A percentile compares a stretch with the other conserved stretches of the same genome.
phyloP scores from a whole-genome alignment of 2,888 invertebrate genomes.

The Euzetes globulus region DNA sequence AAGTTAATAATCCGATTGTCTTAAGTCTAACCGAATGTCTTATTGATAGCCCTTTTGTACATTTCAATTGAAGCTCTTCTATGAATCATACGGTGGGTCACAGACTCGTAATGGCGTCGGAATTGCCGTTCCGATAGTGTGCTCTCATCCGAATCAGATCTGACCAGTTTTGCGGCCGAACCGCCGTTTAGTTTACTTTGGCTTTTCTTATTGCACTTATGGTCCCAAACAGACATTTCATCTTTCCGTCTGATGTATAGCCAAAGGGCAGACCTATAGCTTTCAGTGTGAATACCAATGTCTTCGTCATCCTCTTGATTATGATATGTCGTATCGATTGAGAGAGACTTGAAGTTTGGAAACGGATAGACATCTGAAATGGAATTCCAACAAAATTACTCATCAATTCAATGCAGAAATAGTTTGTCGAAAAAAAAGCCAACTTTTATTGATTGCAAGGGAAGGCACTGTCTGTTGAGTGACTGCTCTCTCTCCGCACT shows the following conservation, averaged over 20 bases:
- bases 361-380: background rate
- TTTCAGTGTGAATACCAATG: constrained; percentile 63
- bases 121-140: constrained; percentile 81
- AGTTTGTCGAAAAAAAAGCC: background rate
- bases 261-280: constrained; percentile 64
- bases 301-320: constrained; percentile 34
- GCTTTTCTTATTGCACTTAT: constrained; percentile 10
- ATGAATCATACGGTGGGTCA: constrained; percentile 81
- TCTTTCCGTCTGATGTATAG: constrained; percentile 67
- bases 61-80: constrained; percentile 81
- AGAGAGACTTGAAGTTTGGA: constrained; percentile 22
- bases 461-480: constrained; percentile 20
- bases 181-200: background rate
- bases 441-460: constrained; percentile 6
- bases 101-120: constrained; percentile 71
- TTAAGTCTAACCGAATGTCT: constrained; percentile 69
- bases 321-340: constrained; percentile 31
- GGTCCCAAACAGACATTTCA: constrained; percentile 59
- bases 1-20: constrained; percentile 23
- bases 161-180: background rate
- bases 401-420: background rate
- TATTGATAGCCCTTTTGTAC: constrained; percentile 72
- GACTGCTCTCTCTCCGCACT: constrained; percentile 31
- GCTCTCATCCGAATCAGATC: constrained; percentile 49
- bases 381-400: background rate